Percentiles rank a stretch among this genome's conserved stretches.
Conservation (phyloP, 2,113 vertebrate species). For the Xiphophorus hellerii region DNA sequence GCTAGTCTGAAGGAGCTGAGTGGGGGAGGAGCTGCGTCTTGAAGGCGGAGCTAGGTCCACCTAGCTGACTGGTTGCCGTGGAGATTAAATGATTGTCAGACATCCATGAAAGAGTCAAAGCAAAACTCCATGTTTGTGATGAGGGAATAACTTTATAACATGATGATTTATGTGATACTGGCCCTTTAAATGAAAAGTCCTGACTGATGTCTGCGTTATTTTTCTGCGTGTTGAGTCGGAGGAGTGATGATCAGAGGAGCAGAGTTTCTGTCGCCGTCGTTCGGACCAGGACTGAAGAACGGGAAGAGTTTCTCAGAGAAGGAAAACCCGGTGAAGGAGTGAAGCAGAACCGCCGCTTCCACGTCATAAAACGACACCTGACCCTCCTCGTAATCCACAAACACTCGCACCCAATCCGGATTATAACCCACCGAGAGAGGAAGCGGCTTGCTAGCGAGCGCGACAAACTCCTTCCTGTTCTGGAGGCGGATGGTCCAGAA, state of each 20-base stretch:
- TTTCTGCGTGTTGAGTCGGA: too few relatives aligned
- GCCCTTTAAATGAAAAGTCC: background rate
- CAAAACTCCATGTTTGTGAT: too few relatives aligned
- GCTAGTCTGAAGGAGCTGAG: too few relatives aligned
- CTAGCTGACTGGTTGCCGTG: too few relatives aligned
- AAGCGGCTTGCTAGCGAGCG: fast-evolving
- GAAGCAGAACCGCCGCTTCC: background rate
- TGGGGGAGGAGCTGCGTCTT: too few relatives aligned
- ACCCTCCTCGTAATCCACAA: conserved; percentile 27
- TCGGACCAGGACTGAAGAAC: background rate
- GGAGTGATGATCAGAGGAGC: background rate
- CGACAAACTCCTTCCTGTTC: background rate
- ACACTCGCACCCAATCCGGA: conserved; percentile 1
- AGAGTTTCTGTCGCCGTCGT: background rate
- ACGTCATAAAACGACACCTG: conserved; percentile 14
- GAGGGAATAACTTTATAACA: too few relatives aligned
- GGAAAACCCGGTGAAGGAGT: conserved; percentile 4
- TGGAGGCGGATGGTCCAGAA: conserved; percentile 2
- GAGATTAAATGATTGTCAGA: too few relatives aligned
- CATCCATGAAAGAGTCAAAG: too few relatives aligned
- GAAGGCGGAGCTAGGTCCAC: too few relatives aligned
- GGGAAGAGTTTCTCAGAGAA: conserved; percentile 13
- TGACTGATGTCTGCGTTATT: background rate
- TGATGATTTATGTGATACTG: too few relatives aligned
- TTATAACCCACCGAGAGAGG: background rate